Evolutionary conservation across 2,797 vertebrate species (phyloP).

Genomic region (Poeciliopsis paucimaculata): DNA sequence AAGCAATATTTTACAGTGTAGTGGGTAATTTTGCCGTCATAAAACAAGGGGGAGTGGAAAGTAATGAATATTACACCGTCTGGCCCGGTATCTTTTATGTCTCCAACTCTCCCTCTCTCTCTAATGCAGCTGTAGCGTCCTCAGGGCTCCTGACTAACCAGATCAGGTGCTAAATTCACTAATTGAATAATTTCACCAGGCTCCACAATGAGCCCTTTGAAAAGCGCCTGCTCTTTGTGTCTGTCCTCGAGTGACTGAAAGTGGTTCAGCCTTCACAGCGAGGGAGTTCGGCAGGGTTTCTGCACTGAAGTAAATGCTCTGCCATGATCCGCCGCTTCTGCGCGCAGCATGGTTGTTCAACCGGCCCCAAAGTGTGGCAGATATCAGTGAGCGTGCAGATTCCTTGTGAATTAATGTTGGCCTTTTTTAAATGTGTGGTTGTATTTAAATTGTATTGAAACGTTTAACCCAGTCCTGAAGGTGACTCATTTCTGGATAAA

Average conservation of each 20-base stretch:
- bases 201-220: slow-evolving; percentile 76
- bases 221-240: slow-evolving; percentile 76
- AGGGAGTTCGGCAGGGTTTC: slow-evolving; percentile 48
- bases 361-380: slow-evolving; percentile 43
- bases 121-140: slow-evolving; percentile 75
- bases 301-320: slow-evolving; percentile 48
- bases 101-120: slow-evolving; percentile 39
- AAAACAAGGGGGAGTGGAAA: slow-evolving; percentile 68
- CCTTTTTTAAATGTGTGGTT: slow-evolving; percentile 33
- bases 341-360: slow-evolving; percentile 46
- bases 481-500: neutral
- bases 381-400: slow-evolving; percentile 47
- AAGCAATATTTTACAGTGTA: slow-evolving; percentile 70
- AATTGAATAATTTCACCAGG: slow-evolving; percentile 81
- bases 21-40: slow-evolving; percentile 69
- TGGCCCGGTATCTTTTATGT: slow-evolving; percentile 56
- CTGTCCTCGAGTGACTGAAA: slow-evolving; percentile 74
- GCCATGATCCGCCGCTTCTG: slow-evolving; percentile 44
- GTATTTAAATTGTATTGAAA: neutral
- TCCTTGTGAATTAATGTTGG: slow-evolving; percentile 33
- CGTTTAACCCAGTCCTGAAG: slow-evolving; percentile 16
- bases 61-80: slow-evolving; percentile 76
- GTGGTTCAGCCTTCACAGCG: slow-evolving; percentile 59
- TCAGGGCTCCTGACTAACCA: slow-evolving; percentile 75
- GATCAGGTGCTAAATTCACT: slow-evolving; percentile 82